Conservation (phyloP, 2,888 invertebrate species). For the Ephialtes manifestator region DNA sequence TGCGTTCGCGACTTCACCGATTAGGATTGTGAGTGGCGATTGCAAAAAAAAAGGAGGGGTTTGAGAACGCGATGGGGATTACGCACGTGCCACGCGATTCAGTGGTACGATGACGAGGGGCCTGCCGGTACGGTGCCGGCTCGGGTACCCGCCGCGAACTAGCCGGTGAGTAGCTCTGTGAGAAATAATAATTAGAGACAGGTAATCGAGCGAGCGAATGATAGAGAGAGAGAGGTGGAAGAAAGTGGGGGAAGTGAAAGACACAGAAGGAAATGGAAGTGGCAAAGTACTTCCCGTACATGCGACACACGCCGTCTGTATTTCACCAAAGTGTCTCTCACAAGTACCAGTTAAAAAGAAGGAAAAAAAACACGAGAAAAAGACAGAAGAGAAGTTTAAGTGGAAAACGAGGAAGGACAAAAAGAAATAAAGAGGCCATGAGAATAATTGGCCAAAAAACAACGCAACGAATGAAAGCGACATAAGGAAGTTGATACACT, state of each 20-base stretch:
- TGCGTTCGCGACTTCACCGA: conserved; percentile 28
- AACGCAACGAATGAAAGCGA: conserved; percentile 40
- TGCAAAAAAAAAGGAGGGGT: not conserved
- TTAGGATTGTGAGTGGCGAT: conserved; percentile 23
- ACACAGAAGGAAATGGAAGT: conserved; percentile 30
- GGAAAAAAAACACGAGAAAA: not conserved
- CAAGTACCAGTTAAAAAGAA: not conserved
- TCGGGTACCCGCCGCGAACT: conserved; percentile 32
- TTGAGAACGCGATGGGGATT: conserved; percentile 32
- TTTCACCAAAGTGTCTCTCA: conserved; percentile 2
- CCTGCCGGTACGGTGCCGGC: conserved; percentile 40
- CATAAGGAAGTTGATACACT: conserved; percentile 19
- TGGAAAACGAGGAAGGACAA: not conserved
- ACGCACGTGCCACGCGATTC: conserved; percentile 44
- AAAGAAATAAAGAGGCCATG: not conserved
- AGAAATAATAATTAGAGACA: conserved; percentile 60
- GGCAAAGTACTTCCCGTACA: conserved; percentile 14
- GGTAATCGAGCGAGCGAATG: conserved; percentile 52
- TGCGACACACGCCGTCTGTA: conserved; percentile 3
- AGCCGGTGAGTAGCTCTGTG: conserved; percentile 16
- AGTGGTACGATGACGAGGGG: conserved; percentile 19
- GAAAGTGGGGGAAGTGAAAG: conserved; percentile 1
- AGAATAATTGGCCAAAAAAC: conserved; percentile 46
- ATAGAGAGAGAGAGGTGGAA: conserved; percentile 15
- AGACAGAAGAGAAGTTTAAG: not conserved